phyloP scores from a whole-genome alignment of 1,140 invertebrate genomes.

The Calephelis virginiensis region DNA sequence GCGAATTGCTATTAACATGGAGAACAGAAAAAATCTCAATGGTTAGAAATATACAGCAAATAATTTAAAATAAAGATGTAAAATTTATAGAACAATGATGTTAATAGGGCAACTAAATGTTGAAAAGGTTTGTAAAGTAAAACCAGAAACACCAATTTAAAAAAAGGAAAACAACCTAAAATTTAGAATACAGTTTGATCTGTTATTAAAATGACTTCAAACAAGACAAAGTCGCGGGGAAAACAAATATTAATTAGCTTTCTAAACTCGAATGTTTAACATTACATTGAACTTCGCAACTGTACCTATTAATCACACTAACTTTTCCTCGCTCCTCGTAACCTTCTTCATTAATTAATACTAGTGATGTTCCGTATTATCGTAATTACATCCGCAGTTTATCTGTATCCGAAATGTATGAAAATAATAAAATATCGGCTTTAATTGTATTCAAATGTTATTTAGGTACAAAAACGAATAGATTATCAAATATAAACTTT shows the following conservation, averaged over 20 bases:
- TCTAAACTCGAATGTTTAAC: slow-evolving; percentile 16
- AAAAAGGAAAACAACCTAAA: slow-evolving; percentile 2
- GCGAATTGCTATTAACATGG: no score
- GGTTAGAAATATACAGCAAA: no score
- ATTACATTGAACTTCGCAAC: slow-evolving; percentile 17
- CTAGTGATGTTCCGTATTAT: neutral
- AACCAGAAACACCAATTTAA: slow-evolving; percentile 2
- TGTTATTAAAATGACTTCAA: slow-evolving; percentile 7
- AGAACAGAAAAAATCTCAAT: no score
- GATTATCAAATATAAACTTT: no score
- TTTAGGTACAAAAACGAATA: no score
- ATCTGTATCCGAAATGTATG: no score
- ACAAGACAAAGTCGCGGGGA: slow-evolving; percentile 10
- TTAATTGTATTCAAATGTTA: no score
- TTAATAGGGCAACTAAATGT: no score
- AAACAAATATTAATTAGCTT: slow-evolving; percentile 18
- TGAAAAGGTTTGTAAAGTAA: no score
- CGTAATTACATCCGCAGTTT: neutral
- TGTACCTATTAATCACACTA: slow-evolving; percentile 17
- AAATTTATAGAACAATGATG: no score
- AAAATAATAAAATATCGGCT: no score
- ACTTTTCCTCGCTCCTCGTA: slow-evolving; percentile 7
- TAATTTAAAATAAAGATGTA: no score
- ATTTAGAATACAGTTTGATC: neutral
- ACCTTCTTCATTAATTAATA: slow-evolving; percentile 11